Evolutionary conservation across 1,140 invertebrate genomes (phyloP).

Genomic region (Zaprionus camerounensis): DNA sequence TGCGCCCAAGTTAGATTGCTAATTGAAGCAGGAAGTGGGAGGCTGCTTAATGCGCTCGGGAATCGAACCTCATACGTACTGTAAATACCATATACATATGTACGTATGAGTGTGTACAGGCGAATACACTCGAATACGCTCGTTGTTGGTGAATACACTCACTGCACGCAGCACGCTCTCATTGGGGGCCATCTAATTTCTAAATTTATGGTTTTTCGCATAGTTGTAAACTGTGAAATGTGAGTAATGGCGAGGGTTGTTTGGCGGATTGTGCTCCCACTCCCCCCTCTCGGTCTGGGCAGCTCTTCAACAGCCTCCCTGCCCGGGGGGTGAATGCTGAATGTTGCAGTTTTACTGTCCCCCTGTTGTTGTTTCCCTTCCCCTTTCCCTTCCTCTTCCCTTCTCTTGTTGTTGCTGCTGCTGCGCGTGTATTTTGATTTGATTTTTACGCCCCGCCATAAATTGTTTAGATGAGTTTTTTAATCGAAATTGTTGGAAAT

Average conservation of each 20-base stretch:
- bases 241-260: constrained; percentile 62
- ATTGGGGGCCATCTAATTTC: constrained; percentile 64
- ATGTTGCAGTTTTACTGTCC: constrained; percentile 78
- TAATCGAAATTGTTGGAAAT: constrained; percentile 84
- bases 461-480: constrained; percentile 84
- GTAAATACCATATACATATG: not conserved
- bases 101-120: not conserved
- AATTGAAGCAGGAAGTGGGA: constrained; percentile 10
- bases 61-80: not conserved
- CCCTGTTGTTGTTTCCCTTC: not conserved
- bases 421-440: constrained; percentile 75
- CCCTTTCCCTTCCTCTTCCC: not conserved
- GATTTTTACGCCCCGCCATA: constrained; percentile 83
- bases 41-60: not conserved
- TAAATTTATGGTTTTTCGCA: constrained; percentile 82
- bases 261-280: constrained; percentile 18
- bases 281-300: not conserved
- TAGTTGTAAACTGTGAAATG: constrained; percentile 83
- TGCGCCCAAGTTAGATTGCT: constrained; percentile 30
- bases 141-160: not conserved
- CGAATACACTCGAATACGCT: not conserved
- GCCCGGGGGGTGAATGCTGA: constrained; percentile 40
- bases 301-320: not conserved
- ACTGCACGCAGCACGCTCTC: constrained; percentile 11
- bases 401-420: constrained; percentile 4